Evolutionary conservation across 2,113 vertebrate species (phyloP), one percentile per base, ranked within the genome.

Genomic region (Synodontis membranacea): DNA sequence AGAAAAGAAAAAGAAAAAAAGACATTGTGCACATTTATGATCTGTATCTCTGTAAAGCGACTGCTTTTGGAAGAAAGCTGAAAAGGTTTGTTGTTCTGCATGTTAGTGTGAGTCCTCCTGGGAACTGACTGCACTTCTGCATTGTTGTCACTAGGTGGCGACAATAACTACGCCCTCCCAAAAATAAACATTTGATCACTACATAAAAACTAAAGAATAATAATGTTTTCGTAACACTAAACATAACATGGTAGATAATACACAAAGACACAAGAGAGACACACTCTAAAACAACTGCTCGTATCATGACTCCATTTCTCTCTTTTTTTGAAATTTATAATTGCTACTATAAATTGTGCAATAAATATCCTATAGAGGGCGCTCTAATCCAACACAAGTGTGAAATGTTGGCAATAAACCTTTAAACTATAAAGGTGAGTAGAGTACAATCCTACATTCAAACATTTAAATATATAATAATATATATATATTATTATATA

Each of bases 301-400:
- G 46, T 31, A 52, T 25, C 31, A 25, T 37, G 50, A 54, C 34
- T 80, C 48, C 10, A n/a, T 48, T 75, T 19, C 6, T 4, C 21
- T 9, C 28, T 52, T 60, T 60, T 62, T 39, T 34, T 25, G 4
- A 23, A 12, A 31, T 64, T 28, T 7, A 75, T 48, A 52, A 48
- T 48, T 78, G 46, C 44, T 76, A 44, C 28, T 72, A 10, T 76
- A 39, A n/a, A n/a, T n/a, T n/a, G 39, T 56, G 37, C 37, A 56
- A 15, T 56, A 86, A 56, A 72, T 70, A 25, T 58, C 76, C 85
- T 10, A 19, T 17, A 81, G 85, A 81, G 46, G 58, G 84, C 46
- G 25, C 84, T 37, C 6, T 6, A 80, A 48, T n/a, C 23, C 58
- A 62, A 42, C 11, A n/a, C 23, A 25, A 11, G 10, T 23, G 2